Evolutionary conservation across 2,113 vertebrate species (phyloP).

Genomic region (Rostratula benghalensis): DNA sequence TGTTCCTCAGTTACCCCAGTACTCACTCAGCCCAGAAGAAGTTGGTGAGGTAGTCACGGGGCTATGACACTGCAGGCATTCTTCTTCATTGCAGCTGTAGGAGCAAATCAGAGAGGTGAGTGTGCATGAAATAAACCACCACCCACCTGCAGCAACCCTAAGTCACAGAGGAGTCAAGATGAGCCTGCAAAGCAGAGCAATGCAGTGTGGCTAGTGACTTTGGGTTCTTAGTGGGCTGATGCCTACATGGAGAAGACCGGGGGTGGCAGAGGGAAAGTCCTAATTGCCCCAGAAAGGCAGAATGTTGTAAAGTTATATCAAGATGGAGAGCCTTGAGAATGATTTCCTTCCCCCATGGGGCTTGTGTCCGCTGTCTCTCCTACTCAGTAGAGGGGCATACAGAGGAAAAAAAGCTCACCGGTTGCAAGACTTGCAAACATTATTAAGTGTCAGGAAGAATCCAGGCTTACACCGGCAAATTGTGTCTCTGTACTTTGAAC

Average conservation of each 20-base stretch:
- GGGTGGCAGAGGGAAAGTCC: background rate
- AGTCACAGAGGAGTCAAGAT: background rate
- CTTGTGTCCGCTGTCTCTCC: background rate
- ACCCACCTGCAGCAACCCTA: background rate
- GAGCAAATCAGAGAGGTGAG: background rate
- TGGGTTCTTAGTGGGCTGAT: background rate
- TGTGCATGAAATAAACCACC: background rate
- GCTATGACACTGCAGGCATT: slow-evolving; percentile 27
- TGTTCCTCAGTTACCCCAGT: background rate
- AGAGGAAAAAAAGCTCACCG: slow-evolving; percentile 26
- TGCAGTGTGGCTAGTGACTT: background rate
- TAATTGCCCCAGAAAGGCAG: background rate
- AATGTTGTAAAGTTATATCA: background rate
- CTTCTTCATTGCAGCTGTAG: slow-evolving; percentile 50
- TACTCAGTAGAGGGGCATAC: background rate
- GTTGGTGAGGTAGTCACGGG: background rate
- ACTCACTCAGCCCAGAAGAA: slow-evolving; percentile 12
- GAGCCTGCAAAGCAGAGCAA: background rate
- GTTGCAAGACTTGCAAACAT: slow-evolving; percentile 51
- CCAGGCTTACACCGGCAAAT: slow-evolving; percentile 52
- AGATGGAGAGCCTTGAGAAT: background rate
- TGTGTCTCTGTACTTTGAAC: slow-evolving; percentile 39
- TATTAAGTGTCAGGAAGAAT: slow-evolving; percentile 13
- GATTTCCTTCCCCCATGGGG: background rate
- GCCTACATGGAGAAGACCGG: background rate